Conservation (phyloP, 2,888 invertebrate genomes). For the Xanthorhoe spadicearia region DNA sequence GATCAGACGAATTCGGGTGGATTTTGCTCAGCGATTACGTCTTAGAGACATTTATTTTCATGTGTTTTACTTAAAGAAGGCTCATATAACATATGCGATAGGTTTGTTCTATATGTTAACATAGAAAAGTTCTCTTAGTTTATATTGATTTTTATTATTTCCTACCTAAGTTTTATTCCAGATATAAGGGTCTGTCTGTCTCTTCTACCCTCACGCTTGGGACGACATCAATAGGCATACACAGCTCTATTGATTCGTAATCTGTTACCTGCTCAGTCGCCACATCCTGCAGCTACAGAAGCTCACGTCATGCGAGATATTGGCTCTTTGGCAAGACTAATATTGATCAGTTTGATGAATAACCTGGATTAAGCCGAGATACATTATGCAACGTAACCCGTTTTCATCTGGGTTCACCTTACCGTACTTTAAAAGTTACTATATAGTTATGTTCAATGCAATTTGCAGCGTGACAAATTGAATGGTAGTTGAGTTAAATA, state of each 20-base stretch:
- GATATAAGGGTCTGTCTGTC: neutral
- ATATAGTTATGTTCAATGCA: neutral
- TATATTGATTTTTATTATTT: neutral
- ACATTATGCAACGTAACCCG: neutral
- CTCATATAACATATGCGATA: neutral
- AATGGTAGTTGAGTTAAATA: no score
- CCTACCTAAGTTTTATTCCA: neutral
- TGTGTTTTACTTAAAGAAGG: neutral
- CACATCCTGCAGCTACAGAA: slow-evolving; percentile 6
- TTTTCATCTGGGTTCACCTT: slow-evolving; percentile 10
- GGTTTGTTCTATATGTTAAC: no score
- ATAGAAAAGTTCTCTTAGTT: neutral
- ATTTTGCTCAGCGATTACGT: slow-evolving; percentile 8
- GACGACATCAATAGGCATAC: neutral
- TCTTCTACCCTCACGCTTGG: neutral
- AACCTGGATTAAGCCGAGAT: no score
- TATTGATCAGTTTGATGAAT: slow-evolving; percentile 18
- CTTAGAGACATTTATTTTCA: neutral
- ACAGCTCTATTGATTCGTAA: neutral
- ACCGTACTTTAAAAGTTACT: neutral
- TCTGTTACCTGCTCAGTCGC: slow-evolving; percentile 2
- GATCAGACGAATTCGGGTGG: slow-evolving; percentile 23
- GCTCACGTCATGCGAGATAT: slow-evolving; percentile 18
- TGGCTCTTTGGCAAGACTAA: slow-evolving; percentile 13
- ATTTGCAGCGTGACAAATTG: neutral